Percentiles rank a stretch among this genome's conserved stretches.
phyloP scores from a whole-genome alignment of 2,113 vertebrate genomes.

The Lampris incognitus region DNA sequence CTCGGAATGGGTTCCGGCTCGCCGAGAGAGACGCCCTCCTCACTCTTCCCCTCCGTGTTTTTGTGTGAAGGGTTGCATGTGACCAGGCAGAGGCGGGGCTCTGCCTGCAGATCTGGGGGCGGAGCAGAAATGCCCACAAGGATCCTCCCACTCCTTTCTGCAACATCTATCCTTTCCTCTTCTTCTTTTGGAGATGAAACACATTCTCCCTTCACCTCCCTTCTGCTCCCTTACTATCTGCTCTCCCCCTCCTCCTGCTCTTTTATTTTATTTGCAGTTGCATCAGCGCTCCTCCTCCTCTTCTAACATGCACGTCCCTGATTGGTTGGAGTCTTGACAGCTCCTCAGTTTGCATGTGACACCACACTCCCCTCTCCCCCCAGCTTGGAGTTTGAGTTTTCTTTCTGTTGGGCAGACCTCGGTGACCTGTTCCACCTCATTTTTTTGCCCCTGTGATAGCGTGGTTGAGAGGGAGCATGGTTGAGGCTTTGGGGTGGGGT shows the following conservation, averaged over 20 bases:
- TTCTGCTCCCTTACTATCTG: not conserved
- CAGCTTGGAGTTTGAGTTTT: constrained; percentile 74
- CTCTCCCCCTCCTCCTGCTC: not conserved
- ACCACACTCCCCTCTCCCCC: constrained; percentile 76
- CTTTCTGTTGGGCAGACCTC: constrained; percentile 74
- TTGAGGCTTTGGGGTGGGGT: constrained; percentile 51
- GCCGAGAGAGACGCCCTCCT: constrained; percentile 61
- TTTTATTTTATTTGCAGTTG: constrained; percentile 85
- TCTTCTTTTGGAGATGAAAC: constrained; percentile 84
- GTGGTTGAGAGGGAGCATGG: constrained; percentile 86
- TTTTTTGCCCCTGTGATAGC: constrained; percentile 51
- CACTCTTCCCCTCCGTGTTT: constrained; percentile 15
- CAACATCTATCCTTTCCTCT: constrained; percentile 76
- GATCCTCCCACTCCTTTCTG: constrained; percentile 82
- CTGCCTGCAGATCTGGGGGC: constrained; percentile 60
- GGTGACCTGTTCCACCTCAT: constrained; percentile 70
- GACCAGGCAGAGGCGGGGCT: constrained; percentile 68
- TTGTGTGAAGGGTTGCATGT: constrained; percentile 81
- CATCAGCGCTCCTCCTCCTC: constrained; percentile 89
- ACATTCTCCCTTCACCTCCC: constrained; percentile 37
- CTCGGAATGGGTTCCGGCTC: constrained; percentile 54
- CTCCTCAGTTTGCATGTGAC: constrained; percentile 96
- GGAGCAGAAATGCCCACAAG: constrained; percentile 81
- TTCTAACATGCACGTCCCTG: constrained; percentile 96
- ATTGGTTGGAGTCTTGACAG: constrained; percentile 90